A percentile compares a stretch with the other conserved stretches of the same genome.
Evolutionary conservation across 2,888 invertebrate species (phyloP).

Genomic region (Limenitis camilla): DNA sequence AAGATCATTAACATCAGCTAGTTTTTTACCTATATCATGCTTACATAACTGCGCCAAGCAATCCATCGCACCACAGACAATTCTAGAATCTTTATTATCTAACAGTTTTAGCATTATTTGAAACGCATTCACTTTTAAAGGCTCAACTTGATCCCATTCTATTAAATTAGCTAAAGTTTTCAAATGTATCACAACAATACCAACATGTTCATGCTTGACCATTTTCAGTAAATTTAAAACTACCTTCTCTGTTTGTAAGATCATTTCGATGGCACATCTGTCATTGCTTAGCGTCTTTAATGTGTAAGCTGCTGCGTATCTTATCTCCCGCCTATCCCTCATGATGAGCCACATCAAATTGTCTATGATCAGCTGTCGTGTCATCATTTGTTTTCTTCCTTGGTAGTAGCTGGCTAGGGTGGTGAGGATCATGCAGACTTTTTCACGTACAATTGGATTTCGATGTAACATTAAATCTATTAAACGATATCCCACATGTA

Average conservation of each 20-base stretch:
- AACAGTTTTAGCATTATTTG: conserved; percentile 49
- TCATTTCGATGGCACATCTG: conserved; percentile 41
- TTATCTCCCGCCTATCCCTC: conserved; percentile 54
- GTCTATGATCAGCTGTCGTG: conserved; percentile 39
- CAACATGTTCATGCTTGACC: conserved; percentile 51
- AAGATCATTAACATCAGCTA: conserved; percentile 55
- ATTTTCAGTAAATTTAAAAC: conserved; percentile 53
- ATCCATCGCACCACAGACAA: conserved; percentile 50
- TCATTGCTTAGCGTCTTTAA: conserved; percentile 45
- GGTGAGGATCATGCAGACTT: conserved; percentile 49
- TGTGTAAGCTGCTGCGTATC: conserved; percentile 54
- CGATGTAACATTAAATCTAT: conserved; percentile 47
- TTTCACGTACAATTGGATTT: conserved; percentile 54
- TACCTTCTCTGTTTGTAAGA: conserved; percentile 40
- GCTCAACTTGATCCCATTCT: conserved; percentile 49
- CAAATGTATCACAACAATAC: conserved; percentile 50
- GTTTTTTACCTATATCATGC: conserved; percentile 47
- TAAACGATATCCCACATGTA: conserved; percentile 52
- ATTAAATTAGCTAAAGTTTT: conserved; percentile 46
- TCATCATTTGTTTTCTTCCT: conserved; percentile 47
- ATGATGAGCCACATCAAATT: conserved; percentile 47
- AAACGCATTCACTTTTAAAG: conserved; percentile 55
- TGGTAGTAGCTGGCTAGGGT: conserved; percentile 45
- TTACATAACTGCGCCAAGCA: conserved; percentile 57
- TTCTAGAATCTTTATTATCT: conserved; percentile 35